Percentiles rank a stretch among this genome's conserved stretches.
These are phyloP conservation scores for Radopholus similis DNA, from an alignment of 1,140 invertebrate genomes.

Conservation along the genomic window DNA sequence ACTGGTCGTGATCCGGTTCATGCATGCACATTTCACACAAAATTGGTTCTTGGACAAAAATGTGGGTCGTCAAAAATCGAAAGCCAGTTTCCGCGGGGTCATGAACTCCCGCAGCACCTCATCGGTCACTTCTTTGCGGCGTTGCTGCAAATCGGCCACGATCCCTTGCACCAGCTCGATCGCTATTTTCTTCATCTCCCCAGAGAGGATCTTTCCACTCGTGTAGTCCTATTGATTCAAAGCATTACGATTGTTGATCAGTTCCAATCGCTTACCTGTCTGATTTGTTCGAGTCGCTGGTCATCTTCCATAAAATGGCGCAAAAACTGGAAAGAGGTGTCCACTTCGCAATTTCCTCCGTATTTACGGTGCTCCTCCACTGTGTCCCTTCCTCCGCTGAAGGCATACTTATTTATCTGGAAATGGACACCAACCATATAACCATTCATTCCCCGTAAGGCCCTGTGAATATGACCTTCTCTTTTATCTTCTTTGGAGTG, in stretches of 20 bases:
- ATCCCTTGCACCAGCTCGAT: slow-evolving; percentile 75
- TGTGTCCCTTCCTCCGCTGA: slow-evolving; percentile 88
- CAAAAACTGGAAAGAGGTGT: slow-evolving; percentile 92
- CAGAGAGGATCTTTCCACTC: slow-evolving; percentile 83
- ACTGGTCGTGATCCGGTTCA: too few species aligned
- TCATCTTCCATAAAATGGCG: slow-evolving; percentile 94
- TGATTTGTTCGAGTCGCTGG: slow-evolving; percentile 76
- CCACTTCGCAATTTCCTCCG: slow-evolving; percentile 91
- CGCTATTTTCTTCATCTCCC: slow-evolving; percentile 86
- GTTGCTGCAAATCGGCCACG: slow-evolving; percentile 76
- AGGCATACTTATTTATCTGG: slow-evolving; percentile 94
- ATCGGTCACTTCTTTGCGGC: slow-evolving; percentile 76
- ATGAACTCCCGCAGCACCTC: slow-evolving; percentile 79
- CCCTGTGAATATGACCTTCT: slow-evolving; percentile 69
- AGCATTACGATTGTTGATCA: background rate
- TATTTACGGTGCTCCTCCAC: slow-evolving; percentile 82
- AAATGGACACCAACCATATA: slow-evolving; percentile 13
- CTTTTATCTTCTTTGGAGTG: slow-evolving; percentile 91
- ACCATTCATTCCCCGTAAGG: background rate
- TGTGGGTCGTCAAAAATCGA: slow-evolving; percentile 20
- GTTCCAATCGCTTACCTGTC: slow-evolving; percentile 64
- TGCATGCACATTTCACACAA: background rate
- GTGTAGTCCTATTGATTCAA: slow-evolving; percentile 70
- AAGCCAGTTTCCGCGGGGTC: slow-evolving; percentile 72
- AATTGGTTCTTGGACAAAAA: background rate